Conservation (phyloP, 2,113 vertebrate species). For the Prunella himalayana region DNA sequence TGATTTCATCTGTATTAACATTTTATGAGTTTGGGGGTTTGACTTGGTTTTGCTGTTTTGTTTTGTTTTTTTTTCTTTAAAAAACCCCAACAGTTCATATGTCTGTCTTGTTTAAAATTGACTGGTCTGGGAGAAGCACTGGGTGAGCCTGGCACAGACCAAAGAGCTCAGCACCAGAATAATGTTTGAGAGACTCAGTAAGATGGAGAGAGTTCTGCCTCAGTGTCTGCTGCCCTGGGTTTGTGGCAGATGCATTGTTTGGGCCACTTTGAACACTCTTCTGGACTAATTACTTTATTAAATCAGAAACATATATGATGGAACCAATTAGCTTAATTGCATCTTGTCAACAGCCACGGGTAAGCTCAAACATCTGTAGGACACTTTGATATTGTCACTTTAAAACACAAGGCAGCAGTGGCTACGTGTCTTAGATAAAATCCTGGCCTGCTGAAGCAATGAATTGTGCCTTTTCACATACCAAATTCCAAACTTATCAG, state of each 20-base stretch:
- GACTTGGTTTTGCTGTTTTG: background rate
- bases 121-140: background rate
- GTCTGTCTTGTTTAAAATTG: background rate
- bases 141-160: background rate
- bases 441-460: background rate
- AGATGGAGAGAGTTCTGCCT: background rate
- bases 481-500: conserved; percentile 29
- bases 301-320: background rate
- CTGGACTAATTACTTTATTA: background rate
- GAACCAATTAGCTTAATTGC: background rate
- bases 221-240: background rate
- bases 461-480: background rate
- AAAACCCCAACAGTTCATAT: background rate
- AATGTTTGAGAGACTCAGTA: background rate
- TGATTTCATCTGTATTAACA: background rate
- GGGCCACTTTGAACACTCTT: background rate
- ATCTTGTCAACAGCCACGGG: background rate
- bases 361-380: background rate
- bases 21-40: background rate
- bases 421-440: background rate
- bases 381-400: background rate
- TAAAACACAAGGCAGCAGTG: background rate
- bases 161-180: background rate
- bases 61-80: background rate
- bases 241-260: background rate